Conservation (phyloP, 2,113 vertebrate genomes). For the Columba livia region DNA sequence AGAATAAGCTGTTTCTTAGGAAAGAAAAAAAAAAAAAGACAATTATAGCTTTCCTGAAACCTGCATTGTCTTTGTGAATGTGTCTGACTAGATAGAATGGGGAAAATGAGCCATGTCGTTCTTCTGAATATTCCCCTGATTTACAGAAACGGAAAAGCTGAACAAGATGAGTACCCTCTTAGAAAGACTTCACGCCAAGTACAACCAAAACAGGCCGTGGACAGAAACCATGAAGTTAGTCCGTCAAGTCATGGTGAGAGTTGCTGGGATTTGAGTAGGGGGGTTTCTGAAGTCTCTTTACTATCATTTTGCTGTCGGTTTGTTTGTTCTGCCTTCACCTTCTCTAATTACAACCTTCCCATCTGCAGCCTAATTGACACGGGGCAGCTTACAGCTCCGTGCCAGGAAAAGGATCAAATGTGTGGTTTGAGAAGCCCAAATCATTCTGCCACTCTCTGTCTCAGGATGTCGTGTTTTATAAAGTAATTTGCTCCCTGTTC, state of each 20-base stretch:
- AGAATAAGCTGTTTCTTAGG: not conserved
- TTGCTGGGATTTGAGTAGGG: not conserved
- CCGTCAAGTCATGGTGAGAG: constrained; percentile 93
- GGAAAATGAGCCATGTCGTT: not conserved
- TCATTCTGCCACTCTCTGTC: fast-evolving
- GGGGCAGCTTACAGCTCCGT: not conserved
- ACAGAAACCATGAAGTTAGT: constrained; percentile 96
- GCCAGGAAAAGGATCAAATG: not conserved
- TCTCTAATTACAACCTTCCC: not conserved
- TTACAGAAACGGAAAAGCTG: constrained; percentile 74
- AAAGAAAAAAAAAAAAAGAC: not conserved
- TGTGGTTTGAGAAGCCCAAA: not conserved
- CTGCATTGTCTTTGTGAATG: fast-evolving
- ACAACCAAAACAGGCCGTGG: constrained; percentile 93
- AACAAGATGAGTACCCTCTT: constrained; percentile 89
- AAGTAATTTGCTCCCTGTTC: not conserved
- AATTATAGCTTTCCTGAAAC: not conserved
- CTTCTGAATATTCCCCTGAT: not conserved
- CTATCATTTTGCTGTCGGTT: fast-evolving
- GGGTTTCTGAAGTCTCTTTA: not conserved
- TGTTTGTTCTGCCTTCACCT: not conserved
- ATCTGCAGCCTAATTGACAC: no score
- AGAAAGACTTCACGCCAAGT: constrained; percentile 92
- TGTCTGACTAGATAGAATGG: not conserved
- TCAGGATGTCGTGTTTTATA: not conserved